Percentiles rank a stretch among this genome's conserved stretches.
Conservation (phyloP, 2,797 vertebrate genomes). For the Phaenicophaeus curvirostris region DNA sequence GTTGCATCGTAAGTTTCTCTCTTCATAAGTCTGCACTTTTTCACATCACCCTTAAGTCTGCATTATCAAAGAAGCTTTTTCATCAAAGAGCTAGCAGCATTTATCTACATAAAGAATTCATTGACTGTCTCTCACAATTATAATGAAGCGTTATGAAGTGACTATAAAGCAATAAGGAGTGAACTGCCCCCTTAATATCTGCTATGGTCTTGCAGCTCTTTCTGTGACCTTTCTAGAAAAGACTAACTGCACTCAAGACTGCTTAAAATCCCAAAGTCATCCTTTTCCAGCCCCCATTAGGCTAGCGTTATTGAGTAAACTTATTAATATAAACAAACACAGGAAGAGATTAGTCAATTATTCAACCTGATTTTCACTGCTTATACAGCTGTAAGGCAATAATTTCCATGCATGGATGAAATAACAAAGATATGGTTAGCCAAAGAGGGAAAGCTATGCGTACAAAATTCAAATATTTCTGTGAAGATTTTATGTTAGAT, state of each 20-base stretch:
- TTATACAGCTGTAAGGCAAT: conserved; percentile 31
- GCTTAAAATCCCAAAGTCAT: background rate
- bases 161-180: background rate
- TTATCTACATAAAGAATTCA: background rate
- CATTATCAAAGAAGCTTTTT: background rate
- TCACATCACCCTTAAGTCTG: background rate
- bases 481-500: background rate
- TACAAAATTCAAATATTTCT: background rate
- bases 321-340: conserved; percentile 31
- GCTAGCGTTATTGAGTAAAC: background rate
- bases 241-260: background rate
- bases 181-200: background rate
- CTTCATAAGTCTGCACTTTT: background rate
- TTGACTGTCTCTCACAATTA: background rate
- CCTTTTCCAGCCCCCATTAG: background rate
- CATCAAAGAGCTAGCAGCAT: background rate
- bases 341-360: conserved; percentile 12
- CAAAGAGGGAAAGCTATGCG: background rate
- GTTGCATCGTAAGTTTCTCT: background rate
- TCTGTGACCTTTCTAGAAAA: background rate
- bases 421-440: background rate
- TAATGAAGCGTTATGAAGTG: background rate
- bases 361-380: conserved; percentile 3
- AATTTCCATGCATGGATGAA: background rate
- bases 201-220: background rate